phyloP scores from a whole-genome alignment of 2,797 vertebrate species.

The Loris lydekkerianus region DNA sequence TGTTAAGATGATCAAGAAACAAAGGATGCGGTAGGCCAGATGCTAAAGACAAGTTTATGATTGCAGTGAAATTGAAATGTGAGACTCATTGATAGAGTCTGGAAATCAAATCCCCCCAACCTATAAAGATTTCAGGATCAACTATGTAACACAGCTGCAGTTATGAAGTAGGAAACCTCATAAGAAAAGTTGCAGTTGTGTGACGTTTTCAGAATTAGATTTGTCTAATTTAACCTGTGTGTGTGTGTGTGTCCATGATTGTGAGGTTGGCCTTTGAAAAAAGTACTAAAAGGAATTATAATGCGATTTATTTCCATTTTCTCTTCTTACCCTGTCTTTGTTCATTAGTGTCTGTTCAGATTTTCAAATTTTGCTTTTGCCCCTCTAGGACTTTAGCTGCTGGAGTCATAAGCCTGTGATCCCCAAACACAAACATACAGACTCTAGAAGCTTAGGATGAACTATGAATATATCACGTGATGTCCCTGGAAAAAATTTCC shows the following conservation, averaged over 20 bases:
- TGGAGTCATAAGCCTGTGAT: neutral
- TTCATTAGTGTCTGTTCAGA: neutral
- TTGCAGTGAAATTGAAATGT: slow-evolving; percentile 53
- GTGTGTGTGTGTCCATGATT: neutral
- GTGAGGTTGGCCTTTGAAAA: neutral
- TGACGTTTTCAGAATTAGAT: slow-evolving; percentile 13
- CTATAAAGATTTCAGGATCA: slow-evolving; percentile 63
- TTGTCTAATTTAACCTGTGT: slow-evolving; percentile 21
- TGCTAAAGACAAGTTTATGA: slow-evolving; percentile 45
- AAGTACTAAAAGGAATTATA: neutral
- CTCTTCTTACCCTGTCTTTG: neutral
- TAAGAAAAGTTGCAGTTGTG: neutral
- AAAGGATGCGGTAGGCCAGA: neutral
- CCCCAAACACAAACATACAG: neutral
- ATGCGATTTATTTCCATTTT: slow-evolving; percentile 2
- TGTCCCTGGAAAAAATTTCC: neutral
- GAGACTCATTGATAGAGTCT: slow-evolving; percentile 24
- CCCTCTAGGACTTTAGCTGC: neutral
- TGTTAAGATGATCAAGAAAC: slow-evolving; percentile 37
- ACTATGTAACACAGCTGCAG: slow-evolving; percentile 23
- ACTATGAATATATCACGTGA: neutral
- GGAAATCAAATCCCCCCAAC: slow-evolving; percentile 24
- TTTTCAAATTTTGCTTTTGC: neutral
- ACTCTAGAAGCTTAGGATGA: neutral
- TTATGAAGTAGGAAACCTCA: slow-evolving; percentile 35